These are phyloP conservation scores for Stigmatopora nigra DNA, from an alignment of 2,113 vertebrate species.

Conservation along the genomic window DNA sequence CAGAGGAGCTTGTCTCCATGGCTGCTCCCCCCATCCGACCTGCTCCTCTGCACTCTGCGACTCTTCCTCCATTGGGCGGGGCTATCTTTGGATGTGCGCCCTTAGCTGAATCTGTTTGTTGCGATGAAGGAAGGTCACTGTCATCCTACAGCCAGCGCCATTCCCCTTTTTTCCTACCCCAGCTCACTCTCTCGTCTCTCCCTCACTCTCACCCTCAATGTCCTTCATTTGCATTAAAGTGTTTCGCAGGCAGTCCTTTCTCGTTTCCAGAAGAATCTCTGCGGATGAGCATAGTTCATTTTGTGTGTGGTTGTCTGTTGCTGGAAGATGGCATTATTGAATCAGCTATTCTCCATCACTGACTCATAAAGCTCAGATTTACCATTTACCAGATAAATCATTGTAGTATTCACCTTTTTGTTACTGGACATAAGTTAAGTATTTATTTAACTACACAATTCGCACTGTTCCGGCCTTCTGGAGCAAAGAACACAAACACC, in stretches of 20 bases:
- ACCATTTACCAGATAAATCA: conserved; percentile 44
- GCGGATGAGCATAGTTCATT: conserved; percentile 22
- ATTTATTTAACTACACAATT: neutral
- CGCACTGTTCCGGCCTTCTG: neutral
- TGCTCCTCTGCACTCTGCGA: conserved; percentile 29
- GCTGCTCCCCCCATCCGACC: conserved; percentile 49
- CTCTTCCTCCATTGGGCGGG: conserved; percentile 52
- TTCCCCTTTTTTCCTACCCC: conserved; percentile 11
- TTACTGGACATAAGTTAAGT: neutral
- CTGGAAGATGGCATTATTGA: conserved; percentile 46
- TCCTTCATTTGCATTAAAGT: conserved; percentile 6
- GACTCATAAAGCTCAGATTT: conserved; percentile 48
- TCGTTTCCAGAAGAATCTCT: conserved; percentile 14
- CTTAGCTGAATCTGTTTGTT: conserved; percentile 42
- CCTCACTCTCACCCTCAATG: neutral
- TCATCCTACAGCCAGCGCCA: conserved; percentile 28
- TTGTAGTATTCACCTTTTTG: neutral
- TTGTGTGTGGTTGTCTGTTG: conserved; percentile 19
- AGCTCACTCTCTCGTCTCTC: conserved; percentile 2
- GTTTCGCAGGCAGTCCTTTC: conserved; percentile 9
- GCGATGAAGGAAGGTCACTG: conserved; percentile 53
- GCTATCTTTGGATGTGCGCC: conserved; percentile 33
- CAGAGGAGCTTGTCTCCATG: conserved; percentile 29
- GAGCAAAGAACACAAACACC: conserved; percentile 8
- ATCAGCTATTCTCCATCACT: conserved; percentile 29